These are phyloP conservation scores for Idaea straminata DNA, from an alignment of 2,888 invertebrate species.

Conservation along the genomic window DNA sequence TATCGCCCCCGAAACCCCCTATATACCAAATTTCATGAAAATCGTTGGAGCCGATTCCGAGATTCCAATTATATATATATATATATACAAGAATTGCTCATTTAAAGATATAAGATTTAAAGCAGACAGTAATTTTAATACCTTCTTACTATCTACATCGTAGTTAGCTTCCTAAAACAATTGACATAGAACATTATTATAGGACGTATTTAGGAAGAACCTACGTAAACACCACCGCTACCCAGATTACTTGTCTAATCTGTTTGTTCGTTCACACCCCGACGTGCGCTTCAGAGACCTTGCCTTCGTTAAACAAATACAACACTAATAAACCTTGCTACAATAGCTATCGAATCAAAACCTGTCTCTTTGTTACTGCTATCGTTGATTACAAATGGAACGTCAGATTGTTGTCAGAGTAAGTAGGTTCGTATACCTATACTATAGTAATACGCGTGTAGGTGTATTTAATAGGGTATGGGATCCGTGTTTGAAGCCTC, in stretches of 20 bases:
- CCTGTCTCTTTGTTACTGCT: neutral
- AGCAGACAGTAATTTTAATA: neutral
- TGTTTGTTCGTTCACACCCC: conserved; percentile 47
- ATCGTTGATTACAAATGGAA: neutral
- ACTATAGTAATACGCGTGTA: neutral
- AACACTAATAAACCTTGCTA: conserved; percentile 46
- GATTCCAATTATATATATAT: too few species aligned
- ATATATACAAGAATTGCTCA: too few species aligned
- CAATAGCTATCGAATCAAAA: neutral
- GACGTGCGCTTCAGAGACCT: conserved; percentile 15
- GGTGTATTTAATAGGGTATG: neutral
- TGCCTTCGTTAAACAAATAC: conserved; percentile 46
- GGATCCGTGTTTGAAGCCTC: neutral
- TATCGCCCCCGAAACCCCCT: too few species aligned
- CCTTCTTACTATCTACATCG: neutral
- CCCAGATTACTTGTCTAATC: conserved; percentile 51
- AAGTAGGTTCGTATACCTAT: neutral
- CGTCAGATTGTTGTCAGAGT: neutral
- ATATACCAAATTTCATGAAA: too few species aligned
- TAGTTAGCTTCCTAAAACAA: neutral
- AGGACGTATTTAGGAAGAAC: neutral
- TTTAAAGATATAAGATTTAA: too few species aligned
- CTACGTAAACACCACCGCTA: conserved; percentile 20
- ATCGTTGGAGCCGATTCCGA: too few species aligned
- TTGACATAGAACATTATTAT: neutral